Evolutionary conservation across 2,113 vertebrate genomes (phyloP).

Genomic region (Lamprologus speciosus): DNA sequence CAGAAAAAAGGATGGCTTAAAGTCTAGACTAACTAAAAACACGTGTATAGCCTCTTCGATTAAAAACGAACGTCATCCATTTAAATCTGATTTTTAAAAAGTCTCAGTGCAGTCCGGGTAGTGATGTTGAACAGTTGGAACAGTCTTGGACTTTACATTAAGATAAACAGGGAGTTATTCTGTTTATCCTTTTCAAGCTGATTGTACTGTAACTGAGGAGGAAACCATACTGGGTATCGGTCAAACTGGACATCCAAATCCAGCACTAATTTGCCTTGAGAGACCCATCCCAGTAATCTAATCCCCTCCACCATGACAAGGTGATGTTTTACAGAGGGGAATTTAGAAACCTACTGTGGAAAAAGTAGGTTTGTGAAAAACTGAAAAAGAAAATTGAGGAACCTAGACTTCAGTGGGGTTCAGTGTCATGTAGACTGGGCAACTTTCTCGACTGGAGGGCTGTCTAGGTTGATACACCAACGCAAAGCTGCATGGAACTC

Average conservation of each 20-base stretch:
- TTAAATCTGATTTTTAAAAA: neutral
- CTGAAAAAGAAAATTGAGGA: neutral
- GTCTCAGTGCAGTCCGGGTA: neutral
- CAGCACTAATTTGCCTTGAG: neutral
- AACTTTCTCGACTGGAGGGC: neutral
- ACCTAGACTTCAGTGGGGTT: neutral
- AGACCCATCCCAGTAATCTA: neutral
- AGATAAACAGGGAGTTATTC: neutral
- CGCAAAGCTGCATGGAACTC: neutral
- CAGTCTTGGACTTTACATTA: neutral
- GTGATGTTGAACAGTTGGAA: neutral
- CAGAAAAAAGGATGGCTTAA: neutral
- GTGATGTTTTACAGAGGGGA: neutral
- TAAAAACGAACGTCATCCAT: neutral
- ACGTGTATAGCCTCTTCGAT: neutral
- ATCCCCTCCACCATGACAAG: fast-evolving
- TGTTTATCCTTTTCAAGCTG: neutral
- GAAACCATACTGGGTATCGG: fast-evolving
- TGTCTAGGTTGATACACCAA: neutral
- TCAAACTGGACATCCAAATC: neutral
- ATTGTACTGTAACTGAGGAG: neutral
- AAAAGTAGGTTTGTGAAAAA: neutral
- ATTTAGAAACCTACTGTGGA: neutral
- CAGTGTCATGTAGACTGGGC: no score
- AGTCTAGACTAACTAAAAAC: neutral